Evolutionary conservation across 2,797 vertebrate genomes (phyloP).

Genomic region (Gallinago stenura): DNA sequence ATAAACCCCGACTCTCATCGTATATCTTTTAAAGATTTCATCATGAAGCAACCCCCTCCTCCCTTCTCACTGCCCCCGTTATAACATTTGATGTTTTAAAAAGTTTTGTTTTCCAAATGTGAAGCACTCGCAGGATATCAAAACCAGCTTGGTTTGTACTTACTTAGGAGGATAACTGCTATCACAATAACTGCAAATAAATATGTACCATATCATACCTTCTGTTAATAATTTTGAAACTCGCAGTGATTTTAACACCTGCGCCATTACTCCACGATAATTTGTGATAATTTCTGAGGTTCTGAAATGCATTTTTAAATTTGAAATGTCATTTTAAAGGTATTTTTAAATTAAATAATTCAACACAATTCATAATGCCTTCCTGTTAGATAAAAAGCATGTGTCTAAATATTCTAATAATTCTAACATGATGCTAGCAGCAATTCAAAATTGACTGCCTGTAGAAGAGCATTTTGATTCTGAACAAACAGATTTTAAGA

Average conservation of each 20-base stretch:
- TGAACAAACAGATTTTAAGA: slow-evolving; percentile 12
- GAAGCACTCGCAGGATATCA: background rate
- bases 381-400: background rate
- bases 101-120: slow-evolving; percentile 28
- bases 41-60: background rate
- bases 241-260: background rate
- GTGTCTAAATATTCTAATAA: background rate
- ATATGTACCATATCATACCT: background rate
- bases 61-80: background rate
- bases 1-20: background rate
- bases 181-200: background rate
- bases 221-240: background rate
- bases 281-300: background rate
- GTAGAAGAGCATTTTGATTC: background rate
- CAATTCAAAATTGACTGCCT: background rate
- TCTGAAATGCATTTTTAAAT: background rate
- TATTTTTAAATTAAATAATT: slow-evolving; percentile 10
- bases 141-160: background rate
- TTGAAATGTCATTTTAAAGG: background rate
- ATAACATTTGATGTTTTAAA: background rate
- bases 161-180: background rate
- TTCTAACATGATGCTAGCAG: background rate
- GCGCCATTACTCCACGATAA: background rate
- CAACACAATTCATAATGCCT: background rate
- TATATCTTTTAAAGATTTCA: background rate